A percentile compares a stretch with the other conserved stretches of the same genome.
These are phyloP conservation scores for Agrotis clavis DNA, from an alignment of 2,888 invertebrate genomes.

Conservation along the genomic window DNA sequence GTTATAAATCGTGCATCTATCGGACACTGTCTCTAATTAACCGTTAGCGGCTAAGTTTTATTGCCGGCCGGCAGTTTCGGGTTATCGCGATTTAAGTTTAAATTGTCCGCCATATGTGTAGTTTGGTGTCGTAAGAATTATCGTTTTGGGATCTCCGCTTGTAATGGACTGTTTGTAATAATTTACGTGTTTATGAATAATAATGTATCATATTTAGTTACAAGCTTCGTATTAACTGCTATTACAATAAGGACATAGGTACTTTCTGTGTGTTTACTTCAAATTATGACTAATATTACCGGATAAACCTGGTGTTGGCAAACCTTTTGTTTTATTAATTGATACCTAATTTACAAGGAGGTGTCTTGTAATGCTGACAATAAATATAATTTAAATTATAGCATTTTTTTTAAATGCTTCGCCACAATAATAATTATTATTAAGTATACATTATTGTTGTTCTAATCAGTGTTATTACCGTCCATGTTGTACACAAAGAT, in stretches of 20 bases:
- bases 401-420: constrained; percentile 14
- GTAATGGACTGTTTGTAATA: constrained; percentile 57
- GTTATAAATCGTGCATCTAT: constrained; percentile 82
- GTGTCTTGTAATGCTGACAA: constrained; percentile 16
- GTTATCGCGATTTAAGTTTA: constrained; percentile 84
- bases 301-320: constrained; percentile 1
- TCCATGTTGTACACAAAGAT: not conserved
- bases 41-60: constrained; percentile 87
- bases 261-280: constrained; percentile 26
- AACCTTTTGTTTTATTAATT: constrained; percentile 41
- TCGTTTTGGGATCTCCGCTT: constrained; percentile 72
- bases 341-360: constrained; percentile 23
- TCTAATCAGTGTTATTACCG: constrained; percentile 23
- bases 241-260: not conserved
- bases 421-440: constrained; percentile 25
- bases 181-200: constrained; percentile 53
- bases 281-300: constrained; percentile 22
- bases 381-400: constrained; percentile 1
- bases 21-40: constrained; percentile 87
- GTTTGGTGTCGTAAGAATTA: constrained; percentile 78
- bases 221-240: constrained; percentile 9
- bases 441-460: constrained; percentile 26
- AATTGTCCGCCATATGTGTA: constrained; percentile 84
- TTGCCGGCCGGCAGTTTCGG: constrained; percentile 82
- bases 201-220: constrained; percentile 29